These are phyloP conservation scores for Danio jaintianensis DNA, from an alignment of 2,797 vertebrate genomes.

Conservation along the genomic window DNA sequence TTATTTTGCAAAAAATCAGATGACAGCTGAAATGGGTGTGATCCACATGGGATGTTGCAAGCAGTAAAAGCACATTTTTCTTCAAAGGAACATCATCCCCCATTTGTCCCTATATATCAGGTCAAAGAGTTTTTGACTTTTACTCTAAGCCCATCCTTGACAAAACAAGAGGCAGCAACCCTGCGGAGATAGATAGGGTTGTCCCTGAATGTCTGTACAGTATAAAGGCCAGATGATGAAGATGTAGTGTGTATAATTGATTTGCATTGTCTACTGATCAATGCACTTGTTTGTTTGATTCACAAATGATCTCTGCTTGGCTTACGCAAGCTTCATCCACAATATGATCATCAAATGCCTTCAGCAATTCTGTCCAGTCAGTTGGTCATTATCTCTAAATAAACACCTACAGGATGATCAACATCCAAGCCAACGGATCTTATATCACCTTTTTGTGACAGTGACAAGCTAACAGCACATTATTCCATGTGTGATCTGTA, in stretches of 20 bases:
- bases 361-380: constrained; percentile 25
- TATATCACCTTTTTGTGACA: not conserved
- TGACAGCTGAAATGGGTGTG: not conserved
- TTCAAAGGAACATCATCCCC: not conserved
- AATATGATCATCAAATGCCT: constrained; percentile 37
- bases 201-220: constrained; percentile 77
- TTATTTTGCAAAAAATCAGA: not conserved
- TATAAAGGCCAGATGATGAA: constrained; percentile 75
- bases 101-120: not conserved
- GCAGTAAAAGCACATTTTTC: not conserved
- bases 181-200: constrained; percentile 71
- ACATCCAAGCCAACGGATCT: not conserved
- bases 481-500: not conserved
- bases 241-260: constrained; percentile 67
- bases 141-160: not conserved
- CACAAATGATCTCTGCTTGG: constrained; percentile 17
- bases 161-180: constrained; percentile 45
- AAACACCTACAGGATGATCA: not conserved
- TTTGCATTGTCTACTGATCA: constrained; percentile 78
- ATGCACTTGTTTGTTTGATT: constrained; percentile 55
- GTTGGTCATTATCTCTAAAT: not conserved
- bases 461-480: not conserved
- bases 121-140: not conserved
- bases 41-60: not conserved
- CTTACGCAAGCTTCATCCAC: not conserved